Percentiles rank a stretch among this genome's conserved stretches.
Evolutionary conservation across 2,888 invertebrate species (phyloP).

Genomic region (Disparrhopalites patrizii): DNA sequence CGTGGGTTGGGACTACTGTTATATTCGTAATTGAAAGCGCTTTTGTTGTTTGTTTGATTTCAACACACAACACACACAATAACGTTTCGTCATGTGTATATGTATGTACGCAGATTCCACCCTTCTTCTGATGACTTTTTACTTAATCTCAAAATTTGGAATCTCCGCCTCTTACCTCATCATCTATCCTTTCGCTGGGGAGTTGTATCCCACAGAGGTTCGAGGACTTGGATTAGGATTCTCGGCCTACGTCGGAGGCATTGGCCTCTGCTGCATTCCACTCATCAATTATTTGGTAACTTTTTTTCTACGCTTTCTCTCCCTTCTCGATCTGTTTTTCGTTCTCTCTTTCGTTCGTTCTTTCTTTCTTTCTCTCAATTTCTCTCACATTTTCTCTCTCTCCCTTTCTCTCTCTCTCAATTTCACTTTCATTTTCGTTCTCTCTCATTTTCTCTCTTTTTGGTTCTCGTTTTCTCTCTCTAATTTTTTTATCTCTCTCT

Average conservation of each 20-base stretch:
- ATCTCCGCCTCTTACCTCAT: conserved; percentile 87
- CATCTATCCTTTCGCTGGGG: conserved; percentile 88
- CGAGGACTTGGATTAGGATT: conserved; percentile 86
- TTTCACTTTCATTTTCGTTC: too few species aligned
- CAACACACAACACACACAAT: too few species aligned
- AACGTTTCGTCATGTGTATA: conserved; percentile 25
- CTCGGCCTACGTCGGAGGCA: conserved; percentile 83
- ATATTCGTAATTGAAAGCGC: too few species aligned
- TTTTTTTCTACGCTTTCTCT: too few species aligned
- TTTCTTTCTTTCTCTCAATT: neutral
- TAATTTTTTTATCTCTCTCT: too few species aligned
- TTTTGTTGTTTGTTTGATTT: too few species aligned
- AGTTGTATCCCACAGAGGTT: conserved; percentile 83
- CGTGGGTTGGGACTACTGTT: too few species aligned
- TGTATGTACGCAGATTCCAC: conserved; percentile 63
- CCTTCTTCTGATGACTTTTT: conserved; percentile 68
- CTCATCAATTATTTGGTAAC: conserved; percentile 85
- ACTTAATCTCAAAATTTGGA: conserved; percentile 69
- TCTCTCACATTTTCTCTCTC: too few species aligned
- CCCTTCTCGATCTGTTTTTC: neutral
- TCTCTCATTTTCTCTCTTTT: too few species aligned
- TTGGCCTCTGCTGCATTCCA: conserved; percentile 80
- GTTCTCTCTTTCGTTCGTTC: neutral
- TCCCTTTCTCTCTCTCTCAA: too few species aligned
- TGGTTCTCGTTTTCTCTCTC: too few species aligned